Evolutionary conservation across 2,113 vertebrate species (phyloP).

Genomic region (Nyctereutes procyonoides): DNA sequence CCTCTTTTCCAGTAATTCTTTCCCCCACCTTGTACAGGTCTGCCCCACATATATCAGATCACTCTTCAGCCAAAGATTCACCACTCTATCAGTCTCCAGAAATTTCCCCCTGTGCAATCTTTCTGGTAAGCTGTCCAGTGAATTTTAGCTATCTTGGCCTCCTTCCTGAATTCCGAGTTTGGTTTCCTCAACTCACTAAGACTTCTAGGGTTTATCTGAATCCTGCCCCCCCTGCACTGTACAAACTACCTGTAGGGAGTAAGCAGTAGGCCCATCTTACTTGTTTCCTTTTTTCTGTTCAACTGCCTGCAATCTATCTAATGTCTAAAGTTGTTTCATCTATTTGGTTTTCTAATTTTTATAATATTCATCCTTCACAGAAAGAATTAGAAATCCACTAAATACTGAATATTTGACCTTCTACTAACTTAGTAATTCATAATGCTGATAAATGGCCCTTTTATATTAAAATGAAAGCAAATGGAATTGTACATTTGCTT

Average conservation of each 20-base stretch:
- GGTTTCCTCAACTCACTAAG: neutral
- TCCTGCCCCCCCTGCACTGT: neutral
- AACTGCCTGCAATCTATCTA: neutral
- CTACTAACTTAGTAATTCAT: neutral
- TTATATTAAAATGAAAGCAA: neutral
- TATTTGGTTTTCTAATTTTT: neutral
- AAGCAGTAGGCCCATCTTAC: neutral
- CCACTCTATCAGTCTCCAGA: neutral
- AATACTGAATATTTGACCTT: neutral
- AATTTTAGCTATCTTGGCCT: neutral
- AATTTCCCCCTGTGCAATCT: neutral
- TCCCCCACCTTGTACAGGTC: too few relatives aligned
- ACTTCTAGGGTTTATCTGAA: neutral
- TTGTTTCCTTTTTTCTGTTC: neutral
- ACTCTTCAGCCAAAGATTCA: neutral
- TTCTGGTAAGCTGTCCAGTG: neutral
- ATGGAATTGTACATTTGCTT: neutral
- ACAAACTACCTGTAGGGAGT: neutral
- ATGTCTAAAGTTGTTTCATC: neutral
- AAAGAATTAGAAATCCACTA: neutral
- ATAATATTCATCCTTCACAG: neutral
- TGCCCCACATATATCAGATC: neutral
- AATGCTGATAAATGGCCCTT: neutral
- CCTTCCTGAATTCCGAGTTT: neutral
- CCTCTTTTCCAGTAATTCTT: neutral